Percentiles rank a stretch among this genome's conserved stretches.
phyloP scores from a whole-genome alignment of 2,113 vertebrate genomes.

The Morone saxatilis region DNA sequence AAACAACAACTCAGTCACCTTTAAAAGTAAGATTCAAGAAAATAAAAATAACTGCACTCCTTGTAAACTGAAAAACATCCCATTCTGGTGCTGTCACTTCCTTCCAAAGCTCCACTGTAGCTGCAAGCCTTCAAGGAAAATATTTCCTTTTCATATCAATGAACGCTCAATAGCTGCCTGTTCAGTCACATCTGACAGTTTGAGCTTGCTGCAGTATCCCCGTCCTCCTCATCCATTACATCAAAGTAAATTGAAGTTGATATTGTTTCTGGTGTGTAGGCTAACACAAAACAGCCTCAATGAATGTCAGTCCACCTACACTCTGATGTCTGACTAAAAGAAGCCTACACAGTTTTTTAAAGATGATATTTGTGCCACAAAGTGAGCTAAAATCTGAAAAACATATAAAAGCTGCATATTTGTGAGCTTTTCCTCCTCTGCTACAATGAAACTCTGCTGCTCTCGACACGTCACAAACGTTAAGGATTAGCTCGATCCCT shows the following conservation, averaged over 20 bases:
- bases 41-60: not conserved
- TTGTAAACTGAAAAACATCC: not conserved
- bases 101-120: not conserved
- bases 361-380: not conserved
- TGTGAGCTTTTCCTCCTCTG: not conserved
- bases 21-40: not conserved
- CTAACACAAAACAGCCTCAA: not conserved
- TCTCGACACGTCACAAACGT: not conserved
- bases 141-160: not conserved
- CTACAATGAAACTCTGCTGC: not conserved
- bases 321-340: not conserved
- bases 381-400: not conserved
- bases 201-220: not conserved
- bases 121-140: not conserved
- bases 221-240: not conserved
- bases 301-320: not conserved
- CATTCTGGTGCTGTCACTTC: not conserved
- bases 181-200: not conserved
- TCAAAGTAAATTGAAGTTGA: not conserved
- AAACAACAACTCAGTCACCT: not conserved
- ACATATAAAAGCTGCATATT: not conserved
- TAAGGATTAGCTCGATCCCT: slow-evolving; percentile 7
- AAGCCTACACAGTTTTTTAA: not conserved
- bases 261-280: not conserved
- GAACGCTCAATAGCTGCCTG: not conserved